Conservation (phyloP, 1,140 invertebrate species). For the Drosophila persimilis region DNA sequence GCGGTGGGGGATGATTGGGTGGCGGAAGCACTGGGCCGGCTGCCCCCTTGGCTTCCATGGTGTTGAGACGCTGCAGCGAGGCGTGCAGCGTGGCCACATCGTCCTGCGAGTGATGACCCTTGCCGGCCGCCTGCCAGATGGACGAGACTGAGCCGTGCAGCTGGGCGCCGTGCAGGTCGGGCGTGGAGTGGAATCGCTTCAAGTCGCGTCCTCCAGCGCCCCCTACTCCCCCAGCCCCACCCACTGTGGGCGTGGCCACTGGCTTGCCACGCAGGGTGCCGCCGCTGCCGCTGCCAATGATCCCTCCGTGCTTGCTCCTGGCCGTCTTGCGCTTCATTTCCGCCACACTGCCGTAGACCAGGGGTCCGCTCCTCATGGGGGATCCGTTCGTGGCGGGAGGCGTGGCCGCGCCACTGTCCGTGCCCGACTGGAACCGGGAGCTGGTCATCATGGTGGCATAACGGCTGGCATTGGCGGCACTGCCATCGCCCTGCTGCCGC, state of each 20-base stretch:
- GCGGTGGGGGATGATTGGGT: constrained; percentile 88
- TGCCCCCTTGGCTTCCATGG: constrained; percentile 14
- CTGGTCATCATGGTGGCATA: constrained; percentile 88
- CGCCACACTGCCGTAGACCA: constrained; percentile 95
- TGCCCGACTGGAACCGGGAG: constrained; percentile 88
- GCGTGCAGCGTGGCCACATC: constrained; percentile 86
- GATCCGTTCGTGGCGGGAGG: constrained; percentile 85
- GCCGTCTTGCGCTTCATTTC: constrained; percentile 94
- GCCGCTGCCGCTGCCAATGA: constrained; percentile 41
- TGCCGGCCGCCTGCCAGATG: constrained; percentile 78
- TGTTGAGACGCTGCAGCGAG: constrained; percentile 79
- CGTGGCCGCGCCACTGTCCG: constrained; percentile 83
- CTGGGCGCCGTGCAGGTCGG: constrained; percentile 86
- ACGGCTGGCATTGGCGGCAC: constrained; percentile 65
- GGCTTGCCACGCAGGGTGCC: constrained; percentile 79
- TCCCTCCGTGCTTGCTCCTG: constrained; percentile 57
- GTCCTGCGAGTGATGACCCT: constrained; percentile 90
- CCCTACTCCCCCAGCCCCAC: constrained; percentile 23
- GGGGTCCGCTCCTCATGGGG: constrained; percentile 85
- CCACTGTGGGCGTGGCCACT: constrained; percentile 82
- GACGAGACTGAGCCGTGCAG: constrained; percentile 76
- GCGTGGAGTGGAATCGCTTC: constrained; percentile 94
- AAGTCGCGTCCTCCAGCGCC: constrained; percentile 83
- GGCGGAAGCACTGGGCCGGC: constrained; percentile 84
- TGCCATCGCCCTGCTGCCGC: constrained; percentile 86